Evolutionary conservation across 2,113 vertebrate species (phyloP).

Genomic region (Neomonachus schauinslandi): DNA sequence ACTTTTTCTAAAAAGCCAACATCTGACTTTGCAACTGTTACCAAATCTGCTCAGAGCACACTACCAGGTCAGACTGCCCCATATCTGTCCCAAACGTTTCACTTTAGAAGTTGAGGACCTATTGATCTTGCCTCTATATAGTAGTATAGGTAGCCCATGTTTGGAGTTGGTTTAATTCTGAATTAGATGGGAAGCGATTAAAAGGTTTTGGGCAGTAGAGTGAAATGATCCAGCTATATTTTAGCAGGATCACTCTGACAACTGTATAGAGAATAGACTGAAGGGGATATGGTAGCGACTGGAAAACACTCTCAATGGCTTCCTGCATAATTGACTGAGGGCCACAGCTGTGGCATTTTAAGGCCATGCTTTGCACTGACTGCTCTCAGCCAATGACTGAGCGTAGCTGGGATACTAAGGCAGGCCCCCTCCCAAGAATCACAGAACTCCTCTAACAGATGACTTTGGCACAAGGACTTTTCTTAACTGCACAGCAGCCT

Average conservation of each 20-base stretch:
- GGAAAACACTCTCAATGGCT: background rate
- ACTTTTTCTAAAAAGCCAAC: background rate
- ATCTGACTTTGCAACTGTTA: background rate
- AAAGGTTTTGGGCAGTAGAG: background rate
- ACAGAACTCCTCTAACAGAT: background rate
- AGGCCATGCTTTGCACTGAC: background rate
- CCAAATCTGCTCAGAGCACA: background rate
- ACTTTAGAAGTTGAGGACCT: background rate
- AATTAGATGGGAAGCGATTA: background rate
- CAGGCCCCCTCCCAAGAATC: background rate
- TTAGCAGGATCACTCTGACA: background rate
- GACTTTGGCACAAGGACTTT: background rate
- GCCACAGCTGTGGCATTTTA: background rate
- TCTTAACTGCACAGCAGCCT: background rate
- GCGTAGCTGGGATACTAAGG: background rate
- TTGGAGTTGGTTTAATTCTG: background rate
- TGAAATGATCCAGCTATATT: background rate
- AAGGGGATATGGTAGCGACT: background rate
- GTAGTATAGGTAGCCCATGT: background rate
- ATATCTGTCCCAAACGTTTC: background rate
- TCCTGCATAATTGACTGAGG: background rate
- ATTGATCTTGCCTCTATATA: background rate
- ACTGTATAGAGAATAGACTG: background rate
- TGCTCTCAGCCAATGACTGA: background rate
- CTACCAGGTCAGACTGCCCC: background rate